phyloP scores from a whole-genome alignment of 2,113 vertebrate genomes.

The Galeopterus variegatus region DNA sequence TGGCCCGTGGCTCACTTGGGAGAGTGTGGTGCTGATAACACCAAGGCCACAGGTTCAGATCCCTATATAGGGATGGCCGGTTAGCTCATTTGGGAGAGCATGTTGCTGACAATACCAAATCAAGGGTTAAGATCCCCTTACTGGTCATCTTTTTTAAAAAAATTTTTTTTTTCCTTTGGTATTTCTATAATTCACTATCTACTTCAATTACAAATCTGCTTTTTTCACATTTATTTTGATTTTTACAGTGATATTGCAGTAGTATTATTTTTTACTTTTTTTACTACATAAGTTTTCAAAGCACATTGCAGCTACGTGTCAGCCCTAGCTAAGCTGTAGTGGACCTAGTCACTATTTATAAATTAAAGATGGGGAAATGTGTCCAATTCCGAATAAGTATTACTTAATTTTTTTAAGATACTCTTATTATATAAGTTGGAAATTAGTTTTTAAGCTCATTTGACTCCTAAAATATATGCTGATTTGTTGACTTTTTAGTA shows the following conservation, averaged over 20 bases:
- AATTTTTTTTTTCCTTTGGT: neutral
- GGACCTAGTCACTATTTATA: neutral
- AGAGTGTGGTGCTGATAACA: too few species aligned
- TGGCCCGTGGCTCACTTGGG: too few species aligned
- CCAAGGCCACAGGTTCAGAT: too few species aligned
- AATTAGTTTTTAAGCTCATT: slow-evolving; percentile 10
- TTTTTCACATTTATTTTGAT: neutral
- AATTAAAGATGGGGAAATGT: neutral
- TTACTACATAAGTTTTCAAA: neutral
- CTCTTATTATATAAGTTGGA: neutral
- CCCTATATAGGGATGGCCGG: too few species aligned
- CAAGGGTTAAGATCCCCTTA: too few species aligned
- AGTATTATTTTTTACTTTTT: slow-evolving; percentile 3
- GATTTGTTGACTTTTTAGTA: neutral
- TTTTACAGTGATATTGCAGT: neutral
- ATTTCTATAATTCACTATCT: neutral
- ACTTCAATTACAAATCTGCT: neutral
- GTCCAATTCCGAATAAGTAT: slow-evolving; percentile 7
- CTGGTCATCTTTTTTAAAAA: too few species aligned
- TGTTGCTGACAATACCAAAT: too few species aligned
- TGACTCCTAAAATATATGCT: neutral
- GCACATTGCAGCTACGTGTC: neutral
- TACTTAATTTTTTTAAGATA: slow-evolving; percentile 31
- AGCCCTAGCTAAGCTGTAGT: slow-evolving; percentile 4
- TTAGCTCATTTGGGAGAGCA: too few species aligned